These are phyloP conservation scores for Melipona bicolor DNA, from an alignment of 2,888 invertebrate species.

Conservation along the genomic window DNA sequence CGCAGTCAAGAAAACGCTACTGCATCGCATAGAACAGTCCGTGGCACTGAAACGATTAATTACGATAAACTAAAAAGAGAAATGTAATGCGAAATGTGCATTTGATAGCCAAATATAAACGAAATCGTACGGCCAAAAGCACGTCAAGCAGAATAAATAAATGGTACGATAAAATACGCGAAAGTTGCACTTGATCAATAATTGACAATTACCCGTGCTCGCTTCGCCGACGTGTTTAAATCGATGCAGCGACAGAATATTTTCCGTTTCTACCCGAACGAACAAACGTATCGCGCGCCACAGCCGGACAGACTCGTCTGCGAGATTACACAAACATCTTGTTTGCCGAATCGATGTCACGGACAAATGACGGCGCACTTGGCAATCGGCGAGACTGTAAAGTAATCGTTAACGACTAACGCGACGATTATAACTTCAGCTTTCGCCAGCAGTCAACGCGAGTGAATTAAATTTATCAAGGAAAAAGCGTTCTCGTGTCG, in stretches of 20 bases:
- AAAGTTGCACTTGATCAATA: not conserved
- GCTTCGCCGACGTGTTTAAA: not conserved
- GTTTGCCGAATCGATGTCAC: conserved; percentile 29
- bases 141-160: not conserved
- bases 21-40: too few species aligned
- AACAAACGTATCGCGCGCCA: conserved; percentile 1
- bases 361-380: not conserved
- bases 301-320: not conserved
- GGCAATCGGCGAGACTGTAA: conserved; percentile 13
- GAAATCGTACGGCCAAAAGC: not conserved
- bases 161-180: not conserved
- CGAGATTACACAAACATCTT: conserved; percentile 2
- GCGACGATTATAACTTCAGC: conserved; percentile 32
- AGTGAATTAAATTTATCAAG: conserved; percentile 71
- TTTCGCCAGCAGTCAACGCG: conserved; percentile 44
- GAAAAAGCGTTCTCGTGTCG: conserved; percentile 71
- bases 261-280: conserved; percentile 1
- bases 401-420: conserved; percentile 50
- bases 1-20: too few species aligned
- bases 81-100: not conserved
- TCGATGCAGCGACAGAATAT: not conserved
- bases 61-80: not conserved
- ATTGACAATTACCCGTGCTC: not conserved
- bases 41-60: too few species aligned
- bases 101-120: not conserved